phyloP scores from a whole-genome alignment of 2,888 invertebrate species.

The Apamea sordens region DNA sequence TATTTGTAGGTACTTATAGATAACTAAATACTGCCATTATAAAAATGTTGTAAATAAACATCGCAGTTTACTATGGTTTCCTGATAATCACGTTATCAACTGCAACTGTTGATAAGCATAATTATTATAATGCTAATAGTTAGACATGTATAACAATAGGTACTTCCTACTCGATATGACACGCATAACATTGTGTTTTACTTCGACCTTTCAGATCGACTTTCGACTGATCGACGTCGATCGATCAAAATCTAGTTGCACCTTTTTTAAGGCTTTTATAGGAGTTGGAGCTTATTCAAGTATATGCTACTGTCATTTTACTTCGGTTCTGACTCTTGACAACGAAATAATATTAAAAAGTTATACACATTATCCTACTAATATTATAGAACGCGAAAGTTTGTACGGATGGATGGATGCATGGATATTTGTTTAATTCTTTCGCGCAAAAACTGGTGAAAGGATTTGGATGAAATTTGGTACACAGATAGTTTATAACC shows the following conservation, averaged over 20 bases:
- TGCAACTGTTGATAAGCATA: conserved; percentile 11
- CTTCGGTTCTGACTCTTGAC: not conserved
- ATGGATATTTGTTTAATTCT: no score
- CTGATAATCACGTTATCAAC: conserved; percentile 7
- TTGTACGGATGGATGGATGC: no score
- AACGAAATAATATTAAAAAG: not conserved
- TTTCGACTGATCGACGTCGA: not conserved
- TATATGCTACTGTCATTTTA: not conserved
- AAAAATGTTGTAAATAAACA: not conserved
- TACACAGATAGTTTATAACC: no score
- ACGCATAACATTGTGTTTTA: not conserved
- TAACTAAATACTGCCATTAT: not conserved
- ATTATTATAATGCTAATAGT: not conserved
- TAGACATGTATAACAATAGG: not conserved
- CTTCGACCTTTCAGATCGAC: not conserved
- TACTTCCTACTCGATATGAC: not conserved
- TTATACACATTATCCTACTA: not conserved
- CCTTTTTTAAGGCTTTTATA: not conserved
- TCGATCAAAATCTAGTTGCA: not conserved
- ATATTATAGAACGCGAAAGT: no score
- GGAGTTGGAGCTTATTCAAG: not conserved
- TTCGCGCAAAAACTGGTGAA: no score
- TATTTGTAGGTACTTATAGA: not conserved
- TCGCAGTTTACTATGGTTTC: not conserved
- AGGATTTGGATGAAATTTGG: no score